phyloP scores from a whole-genome alignment of 2,113 vertebrate genomes.

The Syngnathoides biaculeatus region DNA sequence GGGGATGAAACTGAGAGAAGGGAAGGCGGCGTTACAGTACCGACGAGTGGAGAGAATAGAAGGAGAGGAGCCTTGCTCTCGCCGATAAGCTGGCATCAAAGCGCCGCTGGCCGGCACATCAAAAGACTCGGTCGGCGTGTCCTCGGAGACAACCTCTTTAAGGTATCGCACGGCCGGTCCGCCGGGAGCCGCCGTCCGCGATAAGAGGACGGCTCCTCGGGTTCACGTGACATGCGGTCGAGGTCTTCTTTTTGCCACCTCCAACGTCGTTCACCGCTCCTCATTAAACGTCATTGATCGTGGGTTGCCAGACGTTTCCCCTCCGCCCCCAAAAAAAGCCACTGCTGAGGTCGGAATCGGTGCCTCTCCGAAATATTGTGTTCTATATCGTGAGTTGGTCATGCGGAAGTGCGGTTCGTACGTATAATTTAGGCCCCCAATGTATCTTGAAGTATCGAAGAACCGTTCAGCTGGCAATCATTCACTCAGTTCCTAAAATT shows the following conservation, averaged over 20 bases:
- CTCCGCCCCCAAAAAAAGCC: not conserved
- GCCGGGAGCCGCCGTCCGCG: slow-evolving; percentile 36
- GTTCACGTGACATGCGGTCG: slow-evolving; percentile 15
- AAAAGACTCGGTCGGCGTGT: slow-evolving; percentile 44
- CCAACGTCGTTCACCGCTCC: not conserved
- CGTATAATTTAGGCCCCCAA: no score
- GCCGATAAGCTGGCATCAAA: slow-evolving; percentile 54
- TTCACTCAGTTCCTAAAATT: no score
- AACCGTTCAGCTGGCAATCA: no score
- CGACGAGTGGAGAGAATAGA: slow-evolving; percentile 4
- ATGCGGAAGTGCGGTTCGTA: not conserved
- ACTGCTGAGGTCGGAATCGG: not conserved
- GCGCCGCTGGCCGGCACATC: slow-evolving; percentile 56
- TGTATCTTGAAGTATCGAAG: no score
- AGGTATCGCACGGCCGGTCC: slow-evolving; percentile 33
- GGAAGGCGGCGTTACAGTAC: not conserved
- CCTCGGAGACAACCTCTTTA: slow-evolving; percentile 37
- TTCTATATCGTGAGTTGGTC: not conserved
- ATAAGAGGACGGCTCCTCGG: slow-evolving; percentile 29
- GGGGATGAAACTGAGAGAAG: slow-evolving; percentile 35
- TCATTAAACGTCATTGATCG: not conserved
- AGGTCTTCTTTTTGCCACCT: not conserved
- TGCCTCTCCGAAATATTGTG: not conserved
- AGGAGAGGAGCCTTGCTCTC: slow-evolving; percentile 40
- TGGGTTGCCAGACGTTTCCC: not conserved